Percentiles rank a stretch among this genome's conserved stretches.
These are phyloP conservation scores for Criorhina ranunculi DNA, from an alignment of 2,888 invertebrate genomes.

Conservation along the genomic window DNA sequence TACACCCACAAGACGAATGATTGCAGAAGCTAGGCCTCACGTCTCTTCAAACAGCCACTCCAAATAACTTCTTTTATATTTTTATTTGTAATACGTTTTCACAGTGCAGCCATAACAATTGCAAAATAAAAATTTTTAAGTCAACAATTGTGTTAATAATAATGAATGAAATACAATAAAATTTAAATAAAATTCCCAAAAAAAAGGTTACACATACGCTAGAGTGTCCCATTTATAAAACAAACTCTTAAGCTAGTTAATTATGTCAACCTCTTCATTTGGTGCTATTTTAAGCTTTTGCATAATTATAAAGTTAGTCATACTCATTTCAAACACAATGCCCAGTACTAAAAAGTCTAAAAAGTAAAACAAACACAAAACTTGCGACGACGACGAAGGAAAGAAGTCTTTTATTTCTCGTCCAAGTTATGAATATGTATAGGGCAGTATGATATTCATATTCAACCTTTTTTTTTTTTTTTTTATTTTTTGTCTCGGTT, in stretches of 20 bases:
- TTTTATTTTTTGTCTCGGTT: conserved; percentile 25
- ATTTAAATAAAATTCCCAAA: not conserved
- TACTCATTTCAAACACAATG: conserved; percentile 57
- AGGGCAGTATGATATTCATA: conserved; percentile 59
- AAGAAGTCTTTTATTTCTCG: conserved; percentile 63
- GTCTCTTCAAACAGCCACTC: too few relatives aligned
- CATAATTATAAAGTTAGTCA: conserved; percentile 56
- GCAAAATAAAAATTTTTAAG: too few relatives aligned
- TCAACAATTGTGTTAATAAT: not conserved
- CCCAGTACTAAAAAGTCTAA: too few relatives aligned
- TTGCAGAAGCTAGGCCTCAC: too few relatives aligned
- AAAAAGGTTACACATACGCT: conserved; percentile 49
- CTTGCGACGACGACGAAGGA: conserved; percentile 20
- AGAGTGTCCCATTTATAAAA: not conserved
- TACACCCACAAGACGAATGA: too few relatives aligned
- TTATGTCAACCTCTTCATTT: conserved; percentile 38
- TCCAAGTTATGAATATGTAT: conserved; percentile 69
- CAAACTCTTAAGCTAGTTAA: conserved; percentile 28
- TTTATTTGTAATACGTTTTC: too few relatives aligned
- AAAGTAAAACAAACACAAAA: conserved; percentile 14
- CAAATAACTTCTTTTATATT: too few relatives aligned
- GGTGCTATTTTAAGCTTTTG: conserved; percentile 45
- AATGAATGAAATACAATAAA: not conserved
- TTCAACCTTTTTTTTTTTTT: conserved; percentile 19
- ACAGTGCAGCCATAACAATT: too few relatives aligned